Base-by-base conservation (phyloP, 2,888 invertebrate species). In the Noctuana brunneofusca region DNA sequence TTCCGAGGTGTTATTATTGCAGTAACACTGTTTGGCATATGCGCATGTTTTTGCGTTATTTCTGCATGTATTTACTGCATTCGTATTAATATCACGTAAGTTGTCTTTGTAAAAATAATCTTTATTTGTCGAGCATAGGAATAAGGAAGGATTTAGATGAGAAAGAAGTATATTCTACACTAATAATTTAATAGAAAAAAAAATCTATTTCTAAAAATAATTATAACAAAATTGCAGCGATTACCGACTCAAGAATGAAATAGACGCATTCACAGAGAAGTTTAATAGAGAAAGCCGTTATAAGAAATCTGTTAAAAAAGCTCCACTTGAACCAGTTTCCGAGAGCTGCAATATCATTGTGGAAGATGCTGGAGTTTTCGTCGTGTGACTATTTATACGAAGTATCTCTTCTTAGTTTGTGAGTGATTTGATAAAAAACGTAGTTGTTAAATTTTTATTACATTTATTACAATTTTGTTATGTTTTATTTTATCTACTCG, bases 331-430 rank as follows among this genome's bases (percentile, higher is more conserved):
- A 22, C 76, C 75, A 3, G 66, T 68, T 1, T 71, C 78, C 3
- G 75, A 88, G 66, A 86, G 76, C 59, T 87, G 87, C 66, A 87
- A 81, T 65, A 79, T 87, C 9, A 63, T 87, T 20, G 80, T 84
- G 5, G 80, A 78, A 70, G 76, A 79, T 6, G 84, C 85, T 24
- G 87, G 86, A 14, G 73, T 87, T 18, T 84, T 78, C 69, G 84
- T 86, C 67, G 81, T 77, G 53, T 86, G 69, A 76, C n/a, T n/a
- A n/a, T n/a, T n/a, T n/a, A n/a, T n/a, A n/a, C n/a, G n/a, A n/a
- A n/a, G n/a, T n/a, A n/a, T n/a, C n/a, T n/a, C n/a, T n/a, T n/a
- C n/a, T n/a, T 49, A 18, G 1, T 20, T 9, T 46, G n/a, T n/a
- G n/a, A n/a, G n/a, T 3, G n/a, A 43, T 16, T 14, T 11, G 5